Evolutionary conservation across 2,797 vertebrate genomes (phyloP), one percentile per base, ranked within the genome.

Genomic region (Xiphorhynchus erythropygius): DNA sequence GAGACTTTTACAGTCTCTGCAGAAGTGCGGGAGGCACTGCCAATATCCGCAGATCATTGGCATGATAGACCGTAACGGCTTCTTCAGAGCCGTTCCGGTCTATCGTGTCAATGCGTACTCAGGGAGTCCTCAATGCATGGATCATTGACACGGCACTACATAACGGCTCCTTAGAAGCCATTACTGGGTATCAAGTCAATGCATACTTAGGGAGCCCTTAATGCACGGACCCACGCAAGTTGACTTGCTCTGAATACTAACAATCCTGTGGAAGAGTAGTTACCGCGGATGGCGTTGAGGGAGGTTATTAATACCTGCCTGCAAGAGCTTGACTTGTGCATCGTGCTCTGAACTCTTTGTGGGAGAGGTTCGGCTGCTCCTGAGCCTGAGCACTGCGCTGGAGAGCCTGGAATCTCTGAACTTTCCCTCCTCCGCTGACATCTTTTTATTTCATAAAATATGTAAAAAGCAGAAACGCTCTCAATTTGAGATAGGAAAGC

Each of bases 101-200:
- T 97, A 67, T 94, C 87, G 97, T 98, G 97, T 98, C 98, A 97
- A 98, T 98, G 97, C 98, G 97, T 97, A 98, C 97, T 98, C 55
- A 78, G 98, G 98, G 98, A 98, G 97, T 97, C 97, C 97, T 98
- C 98, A 97, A 74, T 76, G 97, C 98, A 98, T 94, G 98, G 98
- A 98, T 98, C 98, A 98, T 98, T 98, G 98, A 98, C 98, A 98
- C 96, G 93, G 97, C 97, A 97, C 97, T 98, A 96, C 97, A 97
- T 98, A 98, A 98, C 93, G 96, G 98, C 97, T 98, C 98, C 98
- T 98, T 97, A 97, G 98, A 98, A 98, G 98, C 97, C 97, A 98
- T 98, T 98, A 98, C 89, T 94, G 98, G 97, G 98, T 97, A 98
- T 98, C 98, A 97, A 98, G 98, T 98, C 98, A 98, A 98, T 98